phyloP scores from a whole-genome alignment of 2,797 vertebrate genomes.

The Eleutherodactylus coqui region DNA sequence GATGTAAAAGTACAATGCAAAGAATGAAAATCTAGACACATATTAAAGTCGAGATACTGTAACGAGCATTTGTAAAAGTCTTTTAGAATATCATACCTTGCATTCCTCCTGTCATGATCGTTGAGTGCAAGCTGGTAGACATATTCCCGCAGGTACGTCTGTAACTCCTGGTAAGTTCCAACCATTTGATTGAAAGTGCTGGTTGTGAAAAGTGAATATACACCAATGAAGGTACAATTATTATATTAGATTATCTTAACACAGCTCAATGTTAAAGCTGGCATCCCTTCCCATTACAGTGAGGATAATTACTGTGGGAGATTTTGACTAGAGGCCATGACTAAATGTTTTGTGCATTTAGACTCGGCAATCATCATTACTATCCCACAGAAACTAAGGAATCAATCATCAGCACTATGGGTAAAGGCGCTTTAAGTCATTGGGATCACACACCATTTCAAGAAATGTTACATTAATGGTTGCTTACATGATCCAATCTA shows the following conservation, averaged over 20 bases:
- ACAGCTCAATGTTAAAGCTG: neutral
- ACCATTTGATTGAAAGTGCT: slow-evolving; percentile 85
- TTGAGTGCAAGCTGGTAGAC: slow-evolving; percentile 78
- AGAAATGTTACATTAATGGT: too few species aligned
- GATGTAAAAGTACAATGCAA: neutral
- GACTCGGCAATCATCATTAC: too few species aligned
- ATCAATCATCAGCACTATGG: too few species aligned
- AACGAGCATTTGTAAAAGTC: neutral
- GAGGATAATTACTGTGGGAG: too few species aligned
- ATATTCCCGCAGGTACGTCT: slow-evolving; percentile 78
- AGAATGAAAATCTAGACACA: neutral
- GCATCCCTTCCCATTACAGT: neutral
- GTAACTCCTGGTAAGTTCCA: slow-evolving; percentile 82
- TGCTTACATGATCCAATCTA: too few species aligned
- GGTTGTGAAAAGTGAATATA: slow-evolving; percentile 25
- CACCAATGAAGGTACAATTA: neutral
- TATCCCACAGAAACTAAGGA: too few species aligned
- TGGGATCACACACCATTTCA: too few species aligned
- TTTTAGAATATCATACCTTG: slow-evolving; percentile 34
- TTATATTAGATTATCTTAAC: neutral
- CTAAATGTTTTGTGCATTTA: too few species aligned
- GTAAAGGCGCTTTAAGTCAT: too few species aligned
- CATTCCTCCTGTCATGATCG: slow-evolving; percentile 77
- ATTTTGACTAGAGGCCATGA: too few species aligned
- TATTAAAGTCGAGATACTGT: neutral